A percentile compares a stretch with the other conserved stretches of the same genome.
Evolutionary conservation across 1,140 invertebrate species (phyloP).

Genomic region (Muscidifurax raptorellus): DNA sequence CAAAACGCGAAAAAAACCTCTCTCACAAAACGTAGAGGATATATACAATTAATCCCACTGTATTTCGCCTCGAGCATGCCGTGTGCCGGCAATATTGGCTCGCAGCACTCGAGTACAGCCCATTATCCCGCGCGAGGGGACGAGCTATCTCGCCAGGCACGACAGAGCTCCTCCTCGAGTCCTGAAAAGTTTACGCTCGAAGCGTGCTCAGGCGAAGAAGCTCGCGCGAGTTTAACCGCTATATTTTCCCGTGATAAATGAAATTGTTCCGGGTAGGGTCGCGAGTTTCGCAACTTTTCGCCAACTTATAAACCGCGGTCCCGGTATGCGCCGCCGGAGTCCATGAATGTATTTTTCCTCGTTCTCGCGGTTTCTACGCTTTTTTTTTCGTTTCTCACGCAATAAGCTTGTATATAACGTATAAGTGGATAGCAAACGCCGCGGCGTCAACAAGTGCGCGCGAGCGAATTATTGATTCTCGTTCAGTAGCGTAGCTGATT

Average conservation of each 20-base stretch:
- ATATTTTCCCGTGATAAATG: constrained; percentile 70
- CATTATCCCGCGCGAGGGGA: background rate
- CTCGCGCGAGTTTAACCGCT: constrained; percentile 62
- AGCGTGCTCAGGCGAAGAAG: constrained; percentile 41
- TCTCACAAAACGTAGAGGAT: background rate
- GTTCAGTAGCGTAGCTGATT: background rate
- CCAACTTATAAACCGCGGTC: constrained; percentile 54
- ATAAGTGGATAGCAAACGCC: background rate
- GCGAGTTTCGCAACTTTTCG: constrained; percentile 53
- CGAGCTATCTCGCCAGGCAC: constrained; percentile 21
- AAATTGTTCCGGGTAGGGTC: constrained; percentile 64
- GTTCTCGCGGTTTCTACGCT: background rate
- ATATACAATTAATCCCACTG: constrained; percentile 32
- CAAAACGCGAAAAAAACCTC: too few species aligned
- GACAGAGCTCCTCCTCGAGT: too few species aligned
- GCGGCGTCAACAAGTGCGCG: background rate
- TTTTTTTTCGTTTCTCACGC: background rate
- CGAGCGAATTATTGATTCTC: background rate
- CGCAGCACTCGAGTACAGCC: background rate
- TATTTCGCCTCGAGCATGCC: constrained; percentile 19
- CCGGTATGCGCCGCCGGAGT: constrained; percentile 11
- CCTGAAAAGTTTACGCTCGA: constrained; percentile 60
- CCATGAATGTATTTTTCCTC: constrained; percentile 45
- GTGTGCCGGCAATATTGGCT: too few species aligned
- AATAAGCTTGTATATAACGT: background rate